These are phyloP conservation scores for Rapana venosa DNA, from an alignment of 2,888 invertebrate species.

Conservation along the genomic window DNA sequence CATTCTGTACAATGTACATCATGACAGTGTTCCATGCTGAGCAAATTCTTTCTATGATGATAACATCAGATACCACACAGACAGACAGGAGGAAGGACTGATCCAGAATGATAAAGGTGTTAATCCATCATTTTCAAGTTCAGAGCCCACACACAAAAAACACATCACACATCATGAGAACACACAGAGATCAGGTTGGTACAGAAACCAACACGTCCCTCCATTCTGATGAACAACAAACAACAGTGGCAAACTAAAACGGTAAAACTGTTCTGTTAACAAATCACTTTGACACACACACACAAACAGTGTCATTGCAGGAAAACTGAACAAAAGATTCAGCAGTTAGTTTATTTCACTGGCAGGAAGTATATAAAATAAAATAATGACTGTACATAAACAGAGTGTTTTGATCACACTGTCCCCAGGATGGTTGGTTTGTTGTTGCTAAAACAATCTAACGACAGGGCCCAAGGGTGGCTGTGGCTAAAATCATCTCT, in stretches of 20 bases:
- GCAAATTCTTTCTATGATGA: no score
- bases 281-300: no score
- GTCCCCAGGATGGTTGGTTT: no score
- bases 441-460: not conserved
- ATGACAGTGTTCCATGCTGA: no score
- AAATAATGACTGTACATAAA: not conserved
- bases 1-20: no score
- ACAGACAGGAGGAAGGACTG: not conserved
- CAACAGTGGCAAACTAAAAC: no score
- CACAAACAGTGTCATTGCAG: not conserved
- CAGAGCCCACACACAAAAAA: no score
- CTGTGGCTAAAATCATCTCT: no score
- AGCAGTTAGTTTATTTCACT: slow-evolving; percentile 6
- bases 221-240: not conserved
- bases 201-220: not conserved
- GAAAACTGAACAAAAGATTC: not conserved
- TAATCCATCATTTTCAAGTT: not conserved
- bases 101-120: not conserved
- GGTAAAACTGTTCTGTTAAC: no score
- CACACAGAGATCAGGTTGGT: not conserved
- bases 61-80: not conserved
- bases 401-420: no score
- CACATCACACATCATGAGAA: not conserved
- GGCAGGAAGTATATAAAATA: not conserved
- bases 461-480: not conserved